Base-by-base conservation (phyloP, 2,888 invertebrate species). In the Thera obeliscata region DNA sequence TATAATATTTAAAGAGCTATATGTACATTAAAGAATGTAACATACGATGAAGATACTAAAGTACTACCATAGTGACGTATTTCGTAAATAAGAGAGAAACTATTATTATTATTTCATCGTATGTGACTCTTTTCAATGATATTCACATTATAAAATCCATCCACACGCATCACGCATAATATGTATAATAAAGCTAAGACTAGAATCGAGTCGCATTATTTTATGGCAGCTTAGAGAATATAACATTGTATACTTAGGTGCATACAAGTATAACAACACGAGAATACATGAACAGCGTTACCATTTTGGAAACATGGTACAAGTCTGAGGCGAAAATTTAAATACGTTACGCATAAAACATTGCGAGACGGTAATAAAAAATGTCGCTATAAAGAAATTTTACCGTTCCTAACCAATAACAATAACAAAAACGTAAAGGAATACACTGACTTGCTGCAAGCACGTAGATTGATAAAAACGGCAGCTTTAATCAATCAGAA, bases 141-240 rank as follows among this genome's bases (percentile, higher is more conserved):
- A 52, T 33, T 52, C 2, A 3, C 52, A 33, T 8, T 38, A 41
- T 60, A 0, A 6, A 60, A 12, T 33, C 57, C 72, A 79, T 65
- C 72, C 74, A 74, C 71, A 78, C 68, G 78, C 73, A 73, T 74
- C 73, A 79, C 52, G 43, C 43, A 61, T 79, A 22, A 22, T 22
- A 22, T 22, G 22, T 22, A 60, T 57, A 62, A 79, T 48, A 59
- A 76, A 79, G 80, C 56, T 74, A 81, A 80, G 88, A 88, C 88
- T 88, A 88, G 88, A 87, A 81, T 80, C 74, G 82, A 80, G 73
- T 81, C 75, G 80, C 74, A 78, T 67, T 65, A 76, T 81, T 74
- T 79, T 75, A 80, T 80, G 78, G 77, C 80, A 84, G 81, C 78
- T 75, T 64, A 67, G 41, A 67, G 41, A 62, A 62, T 48, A 62